A percentile compares a stretch with the other conserved stretches of the same genome.
Conservation (phyloP, 2,888 invertebrate genomes). For the Drosophila phalerata region DNA sequence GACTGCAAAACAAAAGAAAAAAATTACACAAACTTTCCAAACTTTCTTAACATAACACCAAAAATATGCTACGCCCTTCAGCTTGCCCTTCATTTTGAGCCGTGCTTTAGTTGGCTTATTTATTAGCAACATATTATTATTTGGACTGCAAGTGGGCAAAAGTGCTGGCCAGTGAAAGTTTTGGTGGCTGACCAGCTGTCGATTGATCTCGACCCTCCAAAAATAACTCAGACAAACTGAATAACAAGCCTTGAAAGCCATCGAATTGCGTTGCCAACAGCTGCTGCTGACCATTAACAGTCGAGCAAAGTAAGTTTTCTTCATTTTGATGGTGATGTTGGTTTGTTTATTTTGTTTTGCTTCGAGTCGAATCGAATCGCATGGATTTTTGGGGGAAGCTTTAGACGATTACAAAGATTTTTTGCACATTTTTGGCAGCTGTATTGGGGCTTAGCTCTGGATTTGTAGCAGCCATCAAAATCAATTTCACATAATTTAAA, state of each 20-base stretch:
- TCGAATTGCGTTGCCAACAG: conserved; percentile 51
- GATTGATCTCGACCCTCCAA: conserved; percentile 18
- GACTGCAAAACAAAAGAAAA: conserved; percentile 25
- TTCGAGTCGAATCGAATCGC: background rate
- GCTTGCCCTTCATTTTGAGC: conserved; percentile 20
- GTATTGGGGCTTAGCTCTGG: conserved; percentile 22
- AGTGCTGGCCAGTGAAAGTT: conserved; percentile 56
- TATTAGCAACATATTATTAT: conserved; percentile 80
- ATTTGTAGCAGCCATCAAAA: conserved; percentile 49
- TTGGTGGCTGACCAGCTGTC: conserved; percentile 56
- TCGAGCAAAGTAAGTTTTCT: conserved; percentile 46
- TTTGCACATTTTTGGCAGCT: conserved; percentile 19
- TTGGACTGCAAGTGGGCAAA: conserved; percentile 47
- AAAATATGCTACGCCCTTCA: conserved; percentile 55
- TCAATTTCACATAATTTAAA: conserved; percentile 72
- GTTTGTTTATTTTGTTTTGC: conserved; percentile 34
- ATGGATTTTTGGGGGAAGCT: conserved; percentile 4
- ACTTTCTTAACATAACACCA: conserved; percentile 38
- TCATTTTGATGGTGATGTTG: conserved; percentile 10
- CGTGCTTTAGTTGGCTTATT: conserved; percentile 58
- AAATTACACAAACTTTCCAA: conserved; percentile 46
- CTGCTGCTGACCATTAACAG: conserved; percentile 62
- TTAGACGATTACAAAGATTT: conserved; percentile 50
- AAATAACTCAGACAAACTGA: conserved; percentile 45
- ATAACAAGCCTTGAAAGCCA: conserved; percentile 58